phyloP scores from a whole-genome alignment of 2,797 vertebrate species.

The Danio albolineatus region DNA sequence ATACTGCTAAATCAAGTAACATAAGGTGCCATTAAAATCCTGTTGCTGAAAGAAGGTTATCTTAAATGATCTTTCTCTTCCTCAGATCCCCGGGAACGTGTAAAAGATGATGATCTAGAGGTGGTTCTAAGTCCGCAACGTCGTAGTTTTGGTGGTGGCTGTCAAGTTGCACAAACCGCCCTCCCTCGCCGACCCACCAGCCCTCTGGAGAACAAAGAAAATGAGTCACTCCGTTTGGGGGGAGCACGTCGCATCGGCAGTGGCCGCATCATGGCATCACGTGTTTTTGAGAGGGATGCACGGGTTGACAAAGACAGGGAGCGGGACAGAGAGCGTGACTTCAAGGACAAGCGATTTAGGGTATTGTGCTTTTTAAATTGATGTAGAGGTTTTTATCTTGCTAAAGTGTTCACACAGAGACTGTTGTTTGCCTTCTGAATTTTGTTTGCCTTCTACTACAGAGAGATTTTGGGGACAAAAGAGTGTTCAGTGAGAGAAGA shows the following conservation, averaged over 20 bases:
- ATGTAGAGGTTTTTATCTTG: background rate
- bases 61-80: constrained; percentile 3
- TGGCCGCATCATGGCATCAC: constrained; percentile 91
- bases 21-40: background rate
- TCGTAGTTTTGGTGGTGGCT: constrained; percentile 95
- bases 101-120: constrained; percentile 97
- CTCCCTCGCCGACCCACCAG: constrained; percentile 86
- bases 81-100: constrained; percentile 92
- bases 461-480: constrained; percentile 96
- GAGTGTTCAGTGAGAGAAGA: constrained; percentile 93
- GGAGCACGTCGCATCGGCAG: constrained; percentile 92
- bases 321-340: constrained; percentile 92
- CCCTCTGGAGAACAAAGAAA: constrained; percentile 93
- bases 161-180: constrained; percentile 81
- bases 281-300: constrained; percentile 91
- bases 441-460: constrained; percentile 63
- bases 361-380: constrained; percentile 68
- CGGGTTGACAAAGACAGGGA: constrained; percentile 90
- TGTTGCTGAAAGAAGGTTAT: background rate
- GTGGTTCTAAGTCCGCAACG: constrained; percentile 95
- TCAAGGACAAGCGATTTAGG: constrained; percentile 97
- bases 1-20: background rate
- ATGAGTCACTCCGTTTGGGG: constrained; percentile 86
- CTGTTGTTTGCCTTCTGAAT: constrained; percentile 8
- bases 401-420: background rate